Evolutionary conservation across 2,888 invertebrate genomes (phyloP), one percentile per base, ranked within the genome.

Genomic region (Platynereis dumerilii): DNA sequence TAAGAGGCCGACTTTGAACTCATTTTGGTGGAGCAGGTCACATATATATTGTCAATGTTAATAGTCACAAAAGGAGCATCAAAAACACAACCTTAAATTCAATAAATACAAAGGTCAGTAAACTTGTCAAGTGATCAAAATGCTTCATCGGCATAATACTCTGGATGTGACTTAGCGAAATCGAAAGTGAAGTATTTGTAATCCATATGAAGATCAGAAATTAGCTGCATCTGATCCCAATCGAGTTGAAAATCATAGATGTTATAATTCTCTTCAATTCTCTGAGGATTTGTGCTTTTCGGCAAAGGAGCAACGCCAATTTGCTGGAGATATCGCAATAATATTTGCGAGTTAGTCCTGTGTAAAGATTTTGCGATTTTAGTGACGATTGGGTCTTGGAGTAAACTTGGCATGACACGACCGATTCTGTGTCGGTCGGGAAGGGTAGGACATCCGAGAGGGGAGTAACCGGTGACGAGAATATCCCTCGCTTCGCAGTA

Each of bases 181-280:
- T 29, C 1, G 26, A 61, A 61, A 15, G 20, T 54, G 28, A 54
- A 54, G 27, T 26, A 61, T 34, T 61, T 61, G 15, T 61, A 34
- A 24, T 61, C 34, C 34, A n/a, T 29, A 34, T 61, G 34, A 22
- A 61, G 34, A 5, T 39, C 17, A 12, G 39, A 20, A 12, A 61
- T 20, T 39, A 39, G 34, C 2, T 52, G 3, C 61, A 61, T 61
- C 10, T 61, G 39, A 42, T 22, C 24, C 12, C 2, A 2, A 24
- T 42, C 44, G 7, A 61, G 44, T 24, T 34, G 10, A n/a, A 61
- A 61, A 22, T 61, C 61, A 24, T 42, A 61, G n/a, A 61, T 39
- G 15, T 34, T 2, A 17, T 12, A 26, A 34, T 61, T 61, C 22
- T 54, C 54, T 10, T 22, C 24, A 7, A 61, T 61, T 26, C 61